Conservation (phyloP, 2,113 vertebrate species). For the Coreoperca whiteheadi region DNA sequence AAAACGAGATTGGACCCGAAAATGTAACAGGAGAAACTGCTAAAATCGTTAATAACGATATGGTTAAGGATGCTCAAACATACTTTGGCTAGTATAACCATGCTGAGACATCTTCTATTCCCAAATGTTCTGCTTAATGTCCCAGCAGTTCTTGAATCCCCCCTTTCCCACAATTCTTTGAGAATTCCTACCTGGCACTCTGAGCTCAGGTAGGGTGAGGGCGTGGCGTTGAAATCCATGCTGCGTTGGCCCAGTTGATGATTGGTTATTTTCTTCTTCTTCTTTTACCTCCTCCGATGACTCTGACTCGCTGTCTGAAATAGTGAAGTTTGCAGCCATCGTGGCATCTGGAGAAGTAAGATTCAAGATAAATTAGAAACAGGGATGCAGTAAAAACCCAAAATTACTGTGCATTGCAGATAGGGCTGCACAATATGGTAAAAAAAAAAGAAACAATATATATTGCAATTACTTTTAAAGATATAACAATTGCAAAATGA, state of each 20-base stretch:
- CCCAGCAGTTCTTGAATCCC: no score
- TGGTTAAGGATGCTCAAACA: background rate
- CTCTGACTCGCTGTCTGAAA: constrained; percentile 84
- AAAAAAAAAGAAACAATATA: no score
- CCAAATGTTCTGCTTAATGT: background rate
- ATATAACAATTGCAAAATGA: no score
- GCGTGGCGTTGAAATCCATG: background rate
- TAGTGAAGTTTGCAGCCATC: constrained; percentile 80
- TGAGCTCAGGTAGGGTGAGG: constrained; percentile 54
- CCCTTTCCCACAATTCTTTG: background rate
- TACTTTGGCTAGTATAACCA: background rate
- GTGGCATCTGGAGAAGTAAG: constrained; percentile 68
- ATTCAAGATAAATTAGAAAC: background rate
- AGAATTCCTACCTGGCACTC: constrained; percentile 58
- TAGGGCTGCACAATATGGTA: no score
- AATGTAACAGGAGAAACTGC: background rate
- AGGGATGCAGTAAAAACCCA: no score
- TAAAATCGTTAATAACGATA: background rate
- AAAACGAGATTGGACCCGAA: background rate
- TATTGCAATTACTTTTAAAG: no score
- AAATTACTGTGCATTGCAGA: background rate
- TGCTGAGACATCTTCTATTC: background rate
- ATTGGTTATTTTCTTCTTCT: constrained; percentile 26
- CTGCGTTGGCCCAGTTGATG: background rate
- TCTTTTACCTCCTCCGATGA: constrained; percentile 78